A percentile compares a stretch with the other conserved stretches of the same genome.
Evolutionary conservation across 2,888 invertebrate genomes (phyloP).

Genomic region (Scaptomyza reducta): DNA sequence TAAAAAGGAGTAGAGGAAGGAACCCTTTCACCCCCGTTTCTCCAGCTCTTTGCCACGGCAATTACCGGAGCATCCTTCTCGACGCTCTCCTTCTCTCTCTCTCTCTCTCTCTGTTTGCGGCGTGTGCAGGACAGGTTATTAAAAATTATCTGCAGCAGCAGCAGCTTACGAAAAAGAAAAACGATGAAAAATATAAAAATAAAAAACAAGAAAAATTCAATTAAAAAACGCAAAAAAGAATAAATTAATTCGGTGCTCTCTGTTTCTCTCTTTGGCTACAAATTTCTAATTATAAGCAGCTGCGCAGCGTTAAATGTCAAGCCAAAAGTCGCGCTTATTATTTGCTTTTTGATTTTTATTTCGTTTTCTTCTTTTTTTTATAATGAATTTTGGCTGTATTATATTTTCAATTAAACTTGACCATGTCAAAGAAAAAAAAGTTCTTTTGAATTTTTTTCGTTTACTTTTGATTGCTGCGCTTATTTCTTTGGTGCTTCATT

Average conservation of each 20-base stretch:
- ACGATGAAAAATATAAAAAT: constrained; percentile 24
- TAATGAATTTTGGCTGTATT: constrained; percentile 57
- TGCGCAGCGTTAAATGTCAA: constrained; percentile 65
- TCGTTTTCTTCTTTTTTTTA: constrained; percentile 22
- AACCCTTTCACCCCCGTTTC: constrained; percentile 54
- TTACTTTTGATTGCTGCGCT: constrained; percentile 37
- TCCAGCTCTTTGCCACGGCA: constrained; percentile 40
- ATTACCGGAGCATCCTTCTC: constrained; percentile 59
- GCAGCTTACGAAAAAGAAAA: constrained; percentile 19
- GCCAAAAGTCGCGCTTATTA: constrained; percentile 57
- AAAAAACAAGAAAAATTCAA: constrained; percentile 63
- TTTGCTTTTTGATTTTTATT: constrained; percentile 26
- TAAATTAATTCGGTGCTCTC: constrained; percentile 69
- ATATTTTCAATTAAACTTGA: constrained; percentile 76
- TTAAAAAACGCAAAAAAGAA: constrained; percentile 76
- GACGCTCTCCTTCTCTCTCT: constrained; percentile 7
- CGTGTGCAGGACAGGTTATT: constrained; percentile 65
- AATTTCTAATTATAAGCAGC: constrained; percentile 75
- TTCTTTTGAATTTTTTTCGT: constrained; percentile 29
- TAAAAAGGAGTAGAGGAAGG: constrained; percentile 52
- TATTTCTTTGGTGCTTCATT: constrained; percentile 45
- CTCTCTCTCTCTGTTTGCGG: constrained; percentile 6
- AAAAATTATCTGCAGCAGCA: constrained; percentile 72
- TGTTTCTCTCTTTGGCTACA: constrained; percentile 18
- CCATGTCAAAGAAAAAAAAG: constrained; percentile 65